Percentiles rank a stretch among this genome's conserved stretches.
Evolutionary conservation across 2,113 vertebrate species (phyloP).

Genomic region (Sapayoa aenigma): DNA sequence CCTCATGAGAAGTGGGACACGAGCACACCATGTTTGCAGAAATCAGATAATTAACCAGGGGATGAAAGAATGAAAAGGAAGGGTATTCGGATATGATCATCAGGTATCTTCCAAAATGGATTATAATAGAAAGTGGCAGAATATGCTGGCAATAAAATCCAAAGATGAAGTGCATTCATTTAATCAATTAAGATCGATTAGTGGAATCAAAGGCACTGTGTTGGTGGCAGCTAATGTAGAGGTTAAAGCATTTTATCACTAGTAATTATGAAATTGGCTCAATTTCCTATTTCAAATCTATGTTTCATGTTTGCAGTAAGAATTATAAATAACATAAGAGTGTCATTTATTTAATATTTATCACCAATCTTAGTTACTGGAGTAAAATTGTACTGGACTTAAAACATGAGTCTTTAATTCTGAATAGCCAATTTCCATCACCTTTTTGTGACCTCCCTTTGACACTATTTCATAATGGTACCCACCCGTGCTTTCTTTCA

Average conservation of each 20-base stretch:
- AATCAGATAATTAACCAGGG: neutral
- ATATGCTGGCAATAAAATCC: neutral
- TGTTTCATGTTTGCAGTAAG: neutral
- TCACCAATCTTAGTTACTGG: neutral
- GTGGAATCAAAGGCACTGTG: neutral
- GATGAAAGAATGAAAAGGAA: neutral
- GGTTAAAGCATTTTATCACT: slow-evolving; percentile 33
- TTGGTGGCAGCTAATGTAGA: slow-evolving; percentile 6
- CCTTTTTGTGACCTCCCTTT: neutral
- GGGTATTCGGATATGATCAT: neutral
- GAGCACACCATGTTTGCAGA: accelerated
- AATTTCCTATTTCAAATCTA: neutral
- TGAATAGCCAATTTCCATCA: neutral
- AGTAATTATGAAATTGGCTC: neutral
- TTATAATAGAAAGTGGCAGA: slow-evolving; percentile 16
- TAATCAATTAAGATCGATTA: slow-evolving; percentile 27
- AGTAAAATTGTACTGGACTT: neutral
- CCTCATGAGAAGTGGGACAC: neutral
- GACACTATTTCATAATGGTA: neutral
- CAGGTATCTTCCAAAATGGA: neutral
- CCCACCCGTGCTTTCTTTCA: neutral
- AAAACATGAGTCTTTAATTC: neutral
- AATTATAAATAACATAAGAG: neutral
- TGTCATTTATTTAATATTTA: neutral
- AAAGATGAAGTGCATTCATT: slow-evolving; percentile 1